A percentile compares a stretch with the other conserved stretches of the same genome.
These are phyloP conservation scores for Siderastrea radians DNA, from an alignment of 92 coral and sea anemone species.

Conservation along the genomic window DNA sequence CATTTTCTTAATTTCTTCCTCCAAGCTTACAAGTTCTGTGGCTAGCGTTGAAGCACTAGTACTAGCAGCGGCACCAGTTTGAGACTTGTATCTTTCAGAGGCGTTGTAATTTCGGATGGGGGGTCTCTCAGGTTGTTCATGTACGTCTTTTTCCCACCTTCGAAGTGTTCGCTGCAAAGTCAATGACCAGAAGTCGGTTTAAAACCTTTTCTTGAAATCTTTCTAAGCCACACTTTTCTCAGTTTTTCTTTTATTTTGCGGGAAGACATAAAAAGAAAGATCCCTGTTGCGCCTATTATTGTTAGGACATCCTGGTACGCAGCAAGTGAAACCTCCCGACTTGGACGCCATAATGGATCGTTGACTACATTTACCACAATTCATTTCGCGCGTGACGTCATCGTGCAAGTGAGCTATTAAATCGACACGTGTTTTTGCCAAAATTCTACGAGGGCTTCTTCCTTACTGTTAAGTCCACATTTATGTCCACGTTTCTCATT, in stretches of 20 bases:
- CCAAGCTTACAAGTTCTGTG: background rate
- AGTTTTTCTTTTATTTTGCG: conserved; percentile 2
- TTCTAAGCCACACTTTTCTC: background rate
- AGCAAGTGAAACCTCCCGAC: conserved; percentile 59
- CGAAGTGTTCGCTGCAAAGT: conserved; percentile 63
- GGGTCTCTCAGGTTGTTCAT: conserved; percentile 29
- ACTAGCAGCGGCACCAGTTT: background rate
- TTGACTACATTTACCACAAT: background rate
- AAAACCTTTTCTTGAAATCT: conserved; percentile 40
- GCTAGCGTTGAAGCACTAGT: conserved; percentile 1
- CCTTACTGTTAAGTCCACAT: no score
- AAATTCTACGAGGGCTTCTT: no score
- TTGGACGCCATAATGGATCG: conserved; percentile 27
- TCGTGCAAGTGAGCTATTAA: background rate
- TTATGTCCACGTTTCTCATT: no score
- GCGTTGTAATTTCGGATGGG: background rate
- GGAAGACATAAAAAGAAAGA: conserved; percentile 54
- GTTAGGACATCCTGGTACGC: conserved; percentile 53
- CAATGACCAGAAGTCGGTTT: conserved; percentile 60
- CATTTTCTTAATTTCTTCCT: conserved; percentile 11
- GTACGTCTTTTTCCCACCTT: conserved; percentile 61
- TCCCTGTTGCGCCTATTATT: conserved; percentile 41
- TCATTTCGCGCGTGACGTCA: background rate
- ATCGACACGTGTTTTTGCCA: no score
- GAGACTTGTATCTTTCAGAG: conserved; percentile 13